Evolutionary conservation across 2,113 vertebrate species (phyloP).

Genomic region (Bos indicus): DNA sequence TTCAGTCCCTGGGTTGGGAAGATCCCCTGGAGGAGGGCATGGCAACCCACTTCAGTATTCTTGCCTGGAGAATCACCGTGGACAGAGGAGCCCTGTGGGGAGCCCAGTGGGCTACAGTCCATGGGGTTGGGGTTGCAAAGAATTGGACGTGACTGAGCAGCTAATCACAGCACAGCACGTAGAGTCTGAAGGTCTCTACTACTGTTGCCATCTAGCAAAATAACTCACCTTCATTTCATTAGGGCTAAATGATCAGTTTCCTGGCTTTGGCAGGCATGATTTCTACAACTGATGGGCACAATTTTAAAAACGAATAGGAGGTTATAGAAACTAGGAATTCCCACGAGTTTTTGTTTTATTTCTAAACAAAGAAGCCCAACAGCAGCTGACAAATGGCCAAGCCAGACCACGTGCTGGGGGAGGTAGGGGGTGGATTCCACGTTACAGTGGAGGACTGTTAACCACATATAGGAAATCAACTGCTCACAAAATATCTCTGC

Average conservation of each 20-base stretch:
- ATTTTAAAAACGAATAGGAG: background rate
- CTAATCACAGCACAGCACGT: background rate
- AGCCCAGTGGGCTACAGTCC: background rate
- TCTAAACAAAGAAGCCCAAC: background rate
- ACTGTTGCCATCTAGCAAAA: background rate
- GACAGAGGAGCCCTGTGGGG: background rate
- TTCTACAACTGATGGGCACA: background rate
- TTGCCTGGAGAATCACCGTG: background rate
- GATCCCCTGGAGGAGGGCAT: background rate
- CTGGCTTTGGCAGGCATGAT: background rate
- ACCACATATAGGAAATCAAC: conserved; percentile 13
- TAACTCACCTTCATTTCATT: background rate
- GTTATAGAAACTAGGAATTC: background rate
- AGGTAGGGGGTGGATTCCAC: background rate
- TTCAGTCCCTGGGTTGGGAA: background rate
- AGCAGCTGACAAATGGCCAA: background rate
- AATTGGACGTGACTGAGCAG: background rate
- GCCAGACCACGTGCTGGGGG: background rate
- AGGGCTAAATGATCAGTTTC: background rate
- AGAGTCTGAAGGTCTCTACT: background rate
- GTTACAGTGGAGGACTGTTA: background rate
- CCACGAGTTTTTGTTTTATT: background rate
- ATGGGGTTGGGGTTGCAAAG: background rate
- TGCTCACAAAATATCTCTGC: background rate
- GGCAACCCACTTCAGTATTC: background rate